Percentiles rank a stretch among this genome's conserved stretches.
phyloP scores from a whole-genome alignment of 2,888 invertebrate genomes.

The Leptogaster cylindrica region DNA sequence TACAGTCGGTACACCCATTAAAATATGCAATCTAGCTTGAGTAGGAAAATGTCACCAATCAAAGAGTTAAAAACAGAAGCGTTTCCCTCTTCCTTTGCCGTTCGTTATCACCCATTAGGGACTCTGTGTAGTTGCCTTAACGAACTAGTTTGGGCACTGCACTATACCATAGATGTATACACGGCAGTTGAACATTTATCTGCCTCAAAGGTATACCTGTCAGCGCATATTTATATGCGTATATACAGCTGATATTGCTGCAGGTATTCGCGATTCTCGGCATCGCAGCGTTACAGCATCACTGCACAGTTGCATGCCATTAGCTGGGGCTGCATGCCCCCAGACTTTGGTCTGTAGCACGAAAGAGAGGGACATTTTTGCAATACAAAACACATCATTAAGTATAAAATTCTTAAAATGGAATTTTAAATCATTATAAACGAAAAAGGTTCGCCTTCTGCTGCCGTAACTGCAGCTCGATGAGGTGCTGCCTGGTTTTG shows the following conservation, averaged over 20 bases:
- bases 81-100: slow-evolving; percentile 34
- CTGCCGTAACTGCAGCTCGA: slow-evolving; percentile 5
- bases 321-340: not conserved
- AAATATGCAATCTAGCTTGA: slow-evolving; percentile 31
- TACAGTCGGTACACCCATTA: slow-evolving; percentile 10
- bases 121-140: slow-evolving; percentile 53
- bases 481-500: not conserved
- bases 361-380: slow-evolving; percentile 36
- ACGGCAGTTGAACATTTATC: slow-evolving; percentile 48
- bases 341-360: not conserved
- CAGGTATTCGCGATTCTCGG: slow-evolving; percentile 12
- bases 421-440: slow-evolving; percentile 62
- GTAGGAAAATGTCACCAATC: slow-evolving; percentile 35
- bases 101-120: slow-evolving; percentile 43
- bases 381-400: slow-evolving; percentile 62
- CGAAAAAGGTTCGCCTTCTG: slow-evolving; percentile 37
- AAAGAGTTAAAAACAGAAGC: slow-evolving; percentile 32
- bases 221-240: slow-evolving; percentile 46
- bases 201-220: slow-evolving; percentile 50
- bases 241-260: slow-evolving; percentile 25
- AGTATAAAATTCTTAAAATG: slow-evolving; percentile 64
- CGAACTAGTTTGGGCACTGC: slow-evolving; percentile 58
- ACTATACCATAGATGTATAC: slow-evolving; percentile 13
- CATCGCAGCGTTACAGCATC: not conserved
- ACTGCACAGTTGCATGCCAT: slow-evolving; percentile 18